Evolutionary conservation across 37 sponge, comb jelly and placozoan genomes (phyloP), one percentile per base, ranked within the genome.

Genomic region (Oopsacas minuta): DNA sequence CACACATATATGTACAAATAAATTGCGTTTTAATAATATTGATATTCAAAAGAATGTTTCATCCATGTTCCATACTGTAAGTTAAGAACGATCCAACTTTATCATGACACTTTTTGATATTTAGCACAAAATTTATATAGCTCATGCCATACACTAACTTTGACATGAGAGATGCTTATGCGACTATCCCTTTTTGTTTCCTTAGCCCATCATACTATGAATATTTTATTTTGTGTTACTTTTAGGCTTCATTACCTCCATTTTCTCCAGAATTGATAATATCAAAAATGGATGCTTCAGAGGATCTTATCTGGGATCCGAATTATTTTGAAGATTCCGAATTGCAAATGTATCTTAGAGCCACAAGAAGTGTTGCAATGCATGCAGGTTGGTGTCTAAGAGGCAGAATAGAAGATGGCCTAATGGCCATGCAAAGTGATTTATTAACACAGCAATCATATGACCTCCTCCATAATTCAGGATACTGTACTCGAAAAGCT

Each of bases 401-500:
- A 61, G 75, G 75, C 3, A 61, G 75, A 61, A 61, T 61, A 61
- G 75, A 61, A 25, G 75, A 61, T 34, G 75, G 75, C 22, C 20
- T 61, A 32, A 32, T 61, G 75, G 75, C 75, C 22, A 61, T 61
- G 75, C 75, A 61, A 61, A 61, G 75, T 61, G 75, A 61, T 61
- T 25, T 5, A 20, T 61, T 61, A n/a, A 12, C 75, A 25, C 75
- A 61, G 28, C 20, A 61, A 10, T 61, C 75, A 25, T 61, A 61
- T 61, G 75, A 61, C 30, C 5, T 61, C 1, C 22, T 61, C 5
- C 30, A 25, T n/a, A 3, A 32, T 61, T 10, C 20, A 25, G 30
- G 28, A 32, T 61, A 61, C 28, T 61, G 75, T 12, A 61, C 75
- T 3, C 20, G 30, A 20, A 61, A 25, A 10, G 20, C 75, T 3